phyloP scores from a whole-genome alignment of 2,888 invertebrate genomes.

The Dendrolimus pini region DNA sequence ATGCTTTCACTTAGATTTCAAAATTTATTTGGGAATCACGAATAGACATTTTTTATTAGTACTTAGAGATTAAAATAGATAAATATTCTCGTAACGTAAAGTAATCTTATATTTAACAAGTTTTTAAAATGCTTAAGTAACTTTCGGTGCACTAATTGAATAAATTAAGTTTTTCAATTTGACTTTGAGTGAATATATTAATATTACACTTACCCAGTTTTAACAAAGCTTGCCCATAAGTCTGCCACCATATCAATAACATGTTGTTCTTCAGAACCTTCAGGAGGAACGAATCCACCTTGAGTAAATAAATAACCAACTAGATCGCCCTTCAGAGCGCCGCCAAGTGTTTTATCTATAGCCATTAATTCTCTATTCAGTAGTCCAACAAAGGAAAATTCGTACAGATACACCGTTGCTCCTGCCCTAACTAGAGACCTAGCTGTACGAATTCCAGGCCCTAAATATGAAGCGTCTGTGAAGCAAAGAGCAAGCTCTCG shows the following conservation, averaged over 20 bases:
- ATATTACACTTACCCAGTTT: constrained; percentile 56
- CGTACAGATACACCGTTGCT: constrained; percentile 71
- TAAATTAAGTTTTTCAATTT: too few species aligned
- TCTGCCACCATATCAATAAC: constrained; percentile 32
- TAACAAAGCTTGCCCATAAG: constrained; percentile 65
- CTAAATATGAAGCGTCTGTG: constrained; percentile 46
- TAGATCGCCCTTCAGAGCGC: constrained; percentile 74
- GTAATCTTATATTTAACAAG: too few species aligned
- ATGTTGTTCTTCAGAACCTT: constrained; percentile 21
- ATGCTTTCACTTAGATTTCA: too few species aligned
- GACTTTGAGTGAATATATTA: too few species aligned
- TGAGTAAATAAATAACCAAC: constrained; percentile 68
- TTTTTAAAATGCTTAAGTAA: too few species aligned
- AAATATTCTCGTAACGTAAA: too few species aligned
- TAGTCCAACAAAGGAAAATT: constrained; percentile 70
- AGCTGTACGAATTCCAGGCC: constrained; percentile 42
- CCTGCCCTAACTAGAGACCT: constrained; percentile 36
- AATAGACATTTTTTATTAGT: too few species aligned
- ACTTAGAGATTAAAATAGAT: too few species aligned
- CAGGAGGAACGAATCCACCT: constrained; percentile 17
- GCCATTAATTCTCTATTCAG: constrained; percentile 59
- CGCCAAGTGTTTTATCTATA: constrained; percentile 41
- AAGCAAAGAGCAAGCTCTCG: constrained; percentile 33
- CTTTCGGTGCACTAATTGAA: too few species aligned
- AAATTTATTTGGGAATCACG: too few species aligned